Evolutionary conservation across 2,797 vertebrate species (phyloP), one percentile per base, ranked within the genome.

Genomic region (Capromys pilorides): DNA sequence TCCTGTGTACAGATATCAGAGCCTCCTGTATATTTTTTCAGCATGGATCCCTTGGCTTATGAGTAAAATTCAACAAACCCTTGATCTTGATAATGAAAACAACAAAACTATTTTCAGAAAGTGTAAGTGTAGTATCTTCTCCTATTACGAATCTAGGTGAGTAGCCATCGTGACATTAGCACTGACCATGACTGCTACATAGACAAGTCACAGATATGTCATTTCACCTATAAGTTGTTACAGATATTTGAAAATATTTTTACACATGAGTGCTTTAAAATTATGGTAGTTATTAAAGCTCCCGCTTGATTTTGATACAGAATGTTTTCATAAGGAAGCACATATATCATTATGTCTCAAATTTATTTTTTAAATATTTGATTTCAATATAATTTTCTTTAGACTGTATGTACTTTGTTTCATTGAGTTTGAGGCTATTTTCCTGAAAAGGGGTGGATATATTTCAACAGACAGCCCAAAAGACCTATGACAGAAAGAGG

Each of bases 311-410:
- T 86, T 92, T 86, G 82, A 85, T 93, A 92, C 79, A 87, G 88
- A 73, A 84, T 80, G 81, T 93, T 78, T 97, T 90, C 95, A 84
- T 90, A 86, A 95, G 81, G 31, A 83, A 64, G 36, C 31, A 59
- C 26, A 24, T 79, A 61, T 49, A n/a, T 57, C 61, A 81, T 36
- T 80, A 82, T 36, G 9, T 36, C 39, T 67, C 86, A 83, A 45
- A 49, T 94, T 59, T 87, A n/a, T 90, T 41, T 87, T 66, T 75
- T 31, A 24, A 79, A 84, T 84, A 59, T 93, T 77, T 92, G 59
- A 95, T 87, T 88, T 92, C 67, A 82, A 49, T 88, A 80, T 75
- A 64, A 67, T 64, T 93, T 91, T 86, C 18, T 28, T 88, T 84
- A 36, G 88, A 45, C 49, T 1, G 19, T 87, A 24, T 39, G 22